A percentile compares a stretch with the other conserved stretches of the same genome.
phyloP scores from a whole-genome alignment of 2,113 vertebrate species.

The Albula goreensis region DNA sequence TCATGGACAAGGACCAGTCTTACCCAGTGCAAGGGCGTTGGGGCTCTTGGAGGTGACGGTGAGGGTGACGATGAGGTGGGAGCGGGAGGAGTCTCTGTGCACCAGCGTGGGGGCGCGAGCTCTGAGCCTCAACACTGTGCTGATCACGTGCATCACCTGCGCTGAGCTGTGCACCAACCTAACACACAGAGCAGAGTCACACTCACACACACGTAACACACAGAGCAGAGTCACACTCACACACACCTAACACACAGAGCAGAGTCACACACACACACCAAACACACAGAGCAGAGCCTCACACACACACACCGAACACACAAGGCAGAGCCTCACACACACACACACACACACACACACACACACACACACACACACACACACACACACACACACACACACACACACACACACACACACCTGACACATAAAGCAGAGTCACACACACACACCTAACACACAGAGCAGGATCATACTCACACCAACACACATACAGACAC shows the following conservation, averaged over 20 bases:
- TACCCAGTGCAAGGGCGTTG: conserved; percentile 60
- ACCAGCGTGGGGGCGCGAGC: conserved; percentile 72
- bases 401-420: conserved; percentile 2
- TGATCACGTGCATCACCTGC: conserved; percentile 71
- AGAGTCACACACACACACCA: neutral
- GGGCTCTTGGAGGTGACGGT: conserved; percentile 64
- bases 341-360: neutral
- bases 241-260: neutral
- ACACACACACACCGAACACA: neutral
- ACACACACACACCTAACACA: neutral
- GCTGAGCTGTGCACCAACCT: conserved; percentile 67
- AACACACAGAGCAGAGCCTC: neutral
- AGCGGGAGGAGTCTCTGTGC: conserved; percentile 79
- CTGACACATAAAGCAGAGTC: neutral
- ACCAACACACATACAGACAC: neutral
- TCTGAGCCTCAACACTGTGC: conserved; percentile 62
- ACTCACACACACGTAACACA: neutral
- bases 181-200: neutral
- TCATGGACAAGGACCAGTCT: conserved; percentile 33
- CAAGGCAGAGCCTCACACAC: no score
- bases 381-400: no score
- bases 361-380: neutral
- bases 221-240: neutral
- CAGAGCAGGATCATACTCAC: neutral
- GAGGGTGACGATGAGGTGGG: conserved; percentile 79